These are phyloP conservation scores for Paradisaea rubra DNA, from an alignment of 2,113 vertebrate species.

Conservation along the genomic window DNA sequence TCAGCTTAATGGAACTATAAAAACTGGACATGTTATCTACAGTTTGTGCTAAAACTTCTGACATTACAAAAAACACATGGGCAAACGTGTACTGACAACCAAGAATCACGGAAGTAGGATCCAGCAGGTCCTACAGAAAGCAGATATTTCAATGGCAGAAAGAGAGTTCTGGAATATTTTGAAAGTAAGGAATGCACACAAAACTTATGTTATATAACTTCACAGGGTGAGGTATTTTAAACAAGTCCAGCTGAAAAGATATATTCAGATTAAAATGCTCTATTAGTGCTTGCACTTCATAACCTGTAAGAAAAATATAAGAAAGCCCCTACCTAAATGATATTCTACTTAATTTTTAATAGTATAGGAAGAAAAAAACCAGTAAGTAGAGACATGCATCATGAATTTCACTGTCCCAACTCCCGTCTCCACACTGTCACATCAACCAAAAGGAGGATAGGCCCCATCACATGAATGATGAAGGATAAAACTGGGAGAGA, in stretches of 20 bases:
- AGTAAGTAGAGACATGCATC: not conserved
- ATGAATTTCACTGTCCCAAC: not conserved
- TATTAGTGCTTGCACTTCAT: not conserved
- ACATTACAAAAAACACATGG: not conserved
- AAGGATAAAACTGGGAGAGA: not conserved
- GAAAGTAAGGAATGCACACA: not conserved
- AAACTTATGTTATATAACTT: not conserved
- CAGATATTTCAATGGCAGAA: not conserved
- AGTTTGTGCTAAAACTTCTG: not conserved
- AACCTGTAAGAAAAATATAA: not conserved
- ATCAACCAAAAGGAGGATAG: not conserved
- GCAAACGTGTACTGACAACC: not conserved
- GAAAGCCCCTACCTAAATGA: not conserved
- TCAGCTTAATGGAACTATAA: not conserved
- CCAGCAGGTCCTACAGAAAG: not conserved
- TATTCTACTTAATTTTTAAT: not conserved
- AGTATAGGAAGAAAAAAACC: not conserved
- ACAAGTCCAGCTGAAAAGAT: not conserved
- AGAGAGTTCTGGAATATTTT: not conserved
- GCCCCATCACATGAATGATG: not conserved
- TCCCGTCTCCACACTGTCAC: not conserved
- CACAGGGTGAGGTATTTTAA: not conserved
- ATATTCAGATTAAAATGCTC: not conserved
- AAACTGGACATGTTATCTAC: rapidly evolving
- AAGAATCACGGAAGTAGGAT: not conserved